Conservation (phyloP, 2,888 invertebrate genomes). For the Rhingia rostrata region DNA sequence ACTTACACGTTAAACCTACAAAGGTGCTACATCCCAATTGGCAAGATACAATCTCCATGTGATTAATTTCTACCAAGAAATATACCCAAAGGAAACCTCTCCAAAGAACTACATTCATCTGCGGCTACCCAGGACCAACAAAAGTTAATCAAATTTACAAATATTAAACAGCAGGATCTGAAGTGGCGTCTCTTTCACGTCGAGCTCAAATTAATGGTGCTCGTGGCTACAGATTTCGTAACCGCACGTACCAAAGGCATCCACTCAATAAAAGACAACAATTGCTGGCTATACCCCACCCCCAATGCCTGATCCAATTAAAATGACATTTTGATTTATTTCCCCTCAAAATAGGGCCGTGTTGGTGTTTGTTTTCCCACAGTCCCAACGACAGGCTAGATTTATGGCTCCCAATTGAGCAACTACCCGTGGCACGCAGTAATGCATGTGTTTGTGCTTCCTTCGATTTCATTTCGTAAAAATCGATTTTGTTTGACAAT, state of each 20-base stretch:
- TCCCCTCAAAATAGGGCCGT: slow-evolving; percentile 42
- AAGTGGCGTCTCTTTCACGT: not conserved
- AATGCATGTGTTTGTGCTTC: not conserved
- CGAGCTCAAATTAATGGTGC: not conserved
- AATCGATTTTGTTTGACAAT: slow-evolving; percentile 3
- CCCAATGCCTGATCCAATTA: slow-evolving; percentile 36
- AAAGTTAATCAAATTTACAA: slow-evolving; percentile 28
- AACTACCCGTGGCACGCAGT: not conserved
- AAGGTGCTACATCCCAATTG: slow-evolving; percentile 45
- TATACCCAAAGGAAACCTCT: not conserved
- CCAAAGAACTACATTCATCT: not conserved
- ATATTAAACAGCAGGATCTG: not conserved
- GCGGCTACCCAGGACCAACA: not conserved
- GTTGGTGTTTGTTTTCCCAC: slow-evolving; percentile 5
- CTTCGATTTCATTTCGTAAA: not conserved
- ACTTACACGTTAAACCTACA: not conserved
- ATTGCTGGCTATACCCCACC: not conserved
- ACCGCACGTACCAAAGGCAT: not conserved
- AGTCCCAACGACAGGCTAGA: slow-evolving; percentile 15
- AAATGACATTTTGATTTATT: slow-evolving; percentile 68
- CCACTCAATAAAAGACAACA: not conserved
- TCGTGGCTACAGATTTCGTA: not conserved
- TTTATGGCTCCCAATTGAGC: slow-evolving; percentile 33
- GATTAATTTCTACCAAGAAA: slow-evolving; percentile 37
- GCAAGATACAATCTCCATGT: slow-evolving; percentile 41